These are phyloP conservation scores for Aythya baeri DNA, from an alignment of 2,113 vertebrate genomes.

Conservation along the genomic window DNA sequence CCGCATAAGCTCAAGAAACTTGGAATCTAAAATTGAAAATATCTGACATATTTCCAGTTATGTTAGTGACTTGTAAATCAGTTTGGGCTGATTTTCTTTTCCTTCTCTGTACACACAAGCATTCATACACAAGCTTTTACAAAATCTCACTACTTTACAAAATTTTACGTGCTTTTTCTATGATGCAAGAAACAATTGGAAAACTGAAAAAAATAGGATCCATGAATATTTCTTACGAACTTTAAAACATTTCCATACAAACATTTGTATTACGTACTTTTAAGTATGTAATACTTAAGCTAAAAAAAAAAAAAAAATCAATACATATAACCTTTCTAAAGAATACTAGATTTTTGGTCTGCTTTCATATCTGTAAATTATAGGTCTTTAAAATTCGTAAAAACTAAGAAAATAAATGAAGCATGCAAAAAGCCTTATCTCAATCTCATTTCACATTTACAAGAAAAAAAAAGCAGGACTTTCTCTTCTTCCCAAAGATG, in stretches of 20 bases:
- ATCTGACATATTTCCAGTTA: background rate
- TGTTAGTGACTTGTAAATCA: background rate
- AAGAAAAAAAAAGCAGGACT: background rate
- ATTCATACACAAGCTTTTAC: background rate
- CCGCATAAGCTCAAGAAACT: background rate
- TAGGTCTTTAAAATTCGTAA: background rate
- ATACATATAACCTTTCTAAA: background rate
- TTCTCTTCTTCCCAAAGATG: background rate
- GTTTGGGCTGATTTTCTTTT: background rate
- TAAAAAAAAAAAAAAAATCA: background rate
- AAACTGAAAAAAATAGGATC: background rate
- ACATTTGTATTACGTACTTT: background rate
- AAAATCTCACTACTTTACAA: background rate
- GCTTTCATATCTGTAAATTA: background rate
- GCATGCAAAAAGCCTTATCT: accelerated
- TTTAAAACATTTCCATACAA: background rate
- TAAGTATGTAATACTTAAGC: background rate
- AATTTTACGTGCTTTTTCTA: background rate
- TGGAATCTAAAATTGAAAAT: background rate
- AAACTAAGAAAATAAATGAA: background rate
- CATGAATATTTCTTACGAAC: background rate
- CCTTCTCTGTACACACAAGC: background rate
- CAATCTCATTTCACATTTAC: background rate
- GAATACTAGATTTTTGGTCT: background rate
- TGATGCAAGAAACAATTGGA: background rate